These are phyloP conservation scores for Heliconius hortense DNA, from an alignment of 2,888 invertebrate species.

Conservation along the genomic window DNA sequence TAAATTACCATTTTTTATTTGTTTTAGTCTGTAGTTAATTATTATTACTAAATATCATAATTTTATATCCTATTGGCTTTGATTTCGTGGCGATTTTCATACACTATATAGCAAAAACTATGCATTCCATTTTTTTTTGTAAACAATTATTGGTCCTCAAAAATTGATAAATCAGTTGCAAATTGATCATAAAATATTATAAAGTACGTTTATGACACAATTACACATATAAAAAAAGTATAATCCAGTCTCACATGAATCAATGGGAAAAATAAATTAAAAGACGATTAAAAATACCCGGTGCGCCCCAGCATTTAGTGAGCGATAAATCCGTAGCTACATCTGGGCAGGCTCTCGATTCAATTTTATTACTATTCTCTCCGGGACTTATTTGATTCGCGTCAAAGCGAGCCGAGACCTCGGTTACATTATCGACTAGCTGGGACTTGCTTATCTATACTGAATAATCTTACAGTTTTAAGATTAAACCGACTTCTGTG, in stretches of 20 bases:
- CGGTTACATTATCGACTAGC: slow-evolving; percentile 70
- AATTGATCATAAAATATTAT: no score
- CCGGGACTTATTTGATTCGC: slow-evolving; percentile 78
- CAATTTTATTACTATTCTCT: slow-evolving; percentile 81
- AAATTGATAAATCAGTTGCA: no score
- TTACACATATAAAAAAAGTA: not conserved
- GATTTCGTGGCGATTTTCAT: no score
- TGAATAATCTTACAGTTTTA: slow-evolving; percentile 29
- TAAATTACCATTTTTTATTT: no score
- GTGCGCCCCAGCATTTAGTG: slow-evolving; percentile 51
- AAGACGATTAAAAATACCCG: slow-evolving; percentile 35
- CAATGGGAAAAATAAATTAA: not conserved
- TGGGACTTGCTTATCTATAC: slow-evolving; percentile 54
- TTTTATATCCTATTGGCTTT: not conserved
- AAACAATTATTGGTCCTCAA: no score
- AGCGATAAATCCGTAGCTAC: slow-evolving; percentile 79
- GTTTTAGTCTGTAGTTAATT: no score
- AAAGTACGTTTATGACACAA: no score
- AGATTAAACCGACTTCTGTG: slow-evolving; percentile 11
- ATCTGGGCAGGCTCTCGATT: slow-evolving; percentile 77
- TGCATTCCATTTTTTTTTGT: not conserved
- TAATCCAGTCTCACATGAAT: not conserved
- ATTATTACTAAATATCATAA: no score
- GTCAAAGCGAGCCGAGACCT: slow-evolving; percentile 70
- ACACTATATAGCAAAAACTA: not conserved